These are phyloP conservation scores for Sciurus vulgaris DNA, from an alignment of 2,797 vertebrate species.

Conservation along the genomic window DNA sequence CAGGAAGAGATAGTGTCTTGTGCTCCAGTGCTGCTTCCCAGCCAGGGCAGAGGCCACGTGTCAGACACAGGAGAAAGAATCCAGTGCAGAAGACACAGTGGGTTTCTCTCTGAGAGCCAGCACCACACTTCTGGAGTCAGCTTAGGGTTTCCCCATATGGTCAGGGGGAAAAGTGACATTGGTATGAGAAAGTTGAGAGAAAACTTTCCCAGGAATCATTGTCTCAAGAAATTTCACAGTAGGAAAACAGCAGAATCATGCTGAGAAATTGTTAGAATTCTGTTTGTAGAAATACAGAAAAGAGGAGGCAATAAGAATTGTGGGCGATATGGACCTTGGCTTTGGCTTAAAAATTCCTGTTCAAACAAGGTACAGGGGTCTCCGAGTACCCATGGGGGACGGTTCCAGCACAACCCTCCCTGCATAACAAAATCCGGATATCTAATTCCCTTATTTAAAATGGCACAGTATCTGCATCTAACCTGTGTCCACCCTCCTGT, in stretches of 20 bases:
- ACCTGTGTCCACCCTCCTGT: too few species aligned
- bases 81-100: not conserved
- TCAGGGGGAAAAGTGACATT: not conserved
- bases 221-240: not conserved
- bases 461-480: too few species aligned
- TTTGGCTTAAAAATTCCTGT: not conserved
- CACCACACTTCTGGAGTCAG: not conserved
- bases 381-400: not conserved
- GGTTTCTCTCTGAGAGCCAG: not conserved
- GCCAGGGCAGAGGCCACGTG: not conserved
- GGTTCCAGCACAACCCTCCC: not conserved
- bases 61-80: not conserved
- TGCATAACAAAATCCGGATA: not conserved
- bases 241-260: not conserved
- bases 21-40: not conserved
- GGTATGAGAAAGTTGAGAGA: not conserved
- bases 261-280: not conserved
- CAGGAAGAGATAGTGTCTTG: too few species aligned
- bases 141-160: too few species aligned
- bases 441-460: not conserved
- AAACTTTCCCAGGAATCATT: fast-evolving
- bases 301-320: not conserved
- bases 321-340: too few species aligned
- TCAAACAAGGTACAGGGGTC: not conserved
- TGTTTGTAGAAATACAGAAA: not conserved